Evolutionary conservation across 2,113 vertebrate species (phyloP).

Genomic region (Phalacrocorax brasilianus): DNA sequence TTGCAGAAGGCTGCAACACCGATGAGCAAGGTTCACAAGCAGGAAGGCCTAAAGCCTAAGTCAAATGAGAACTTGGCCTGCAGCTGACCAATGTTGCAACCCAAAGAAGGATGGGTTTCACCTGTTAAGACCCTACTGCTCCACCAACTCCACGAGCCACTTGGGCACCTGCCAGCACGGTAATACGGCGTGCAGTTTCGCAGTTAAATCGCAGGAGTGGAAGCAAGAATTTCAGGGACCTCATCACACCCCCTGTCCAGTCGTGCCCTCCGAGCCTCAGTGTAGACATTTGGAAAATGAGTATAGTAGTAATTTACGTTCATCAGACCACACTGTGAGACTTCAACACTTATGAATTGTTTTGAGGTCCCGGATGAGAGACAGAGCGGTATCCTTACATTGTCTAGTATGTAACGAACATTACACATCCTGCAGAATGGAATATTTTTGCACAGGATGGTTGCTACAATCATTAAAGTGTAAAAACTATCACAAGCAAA

Average conservation of each 20-base stretch:
- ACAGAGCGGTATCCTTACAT: not conserved
- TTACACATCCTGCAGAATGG: not conserved
- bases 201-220: not conserved
- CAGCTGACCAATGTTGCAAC: not conserved
- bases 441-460: not conserved
- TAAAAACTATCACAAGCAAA: conserved; percentile 5
- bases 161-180: not conserved
- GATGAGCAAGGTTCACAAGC: not conserved
- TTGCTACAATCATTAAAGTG: conserved; percentile 18
- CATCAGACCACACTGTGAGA: not conserved
- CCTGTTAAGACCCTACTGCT: not conserved
- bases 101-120: not conserved
- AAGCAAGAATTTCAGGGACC: not conserved
- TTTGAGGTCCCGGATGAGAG: not conserved
- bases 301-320: not conserved
- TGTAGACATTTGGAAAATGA: not conserved
- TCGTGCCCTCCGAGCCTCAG: not conserved
- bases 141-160: not conserved
- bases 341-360: not conserved
- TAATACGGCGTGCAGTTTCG: rapidly evolving
- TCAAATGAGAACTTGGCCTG: not conserved
- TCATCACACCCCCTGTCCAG: not conserved
- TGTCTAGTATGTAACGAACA: not conserved
- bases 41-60: not conserved
- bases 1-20: not conserved